Evolutionary conservation across 2,888 invertebrate species (phyloP), one percentile per base, ranked within the genome.

Genomic region (Andricus curvator): DNA sequence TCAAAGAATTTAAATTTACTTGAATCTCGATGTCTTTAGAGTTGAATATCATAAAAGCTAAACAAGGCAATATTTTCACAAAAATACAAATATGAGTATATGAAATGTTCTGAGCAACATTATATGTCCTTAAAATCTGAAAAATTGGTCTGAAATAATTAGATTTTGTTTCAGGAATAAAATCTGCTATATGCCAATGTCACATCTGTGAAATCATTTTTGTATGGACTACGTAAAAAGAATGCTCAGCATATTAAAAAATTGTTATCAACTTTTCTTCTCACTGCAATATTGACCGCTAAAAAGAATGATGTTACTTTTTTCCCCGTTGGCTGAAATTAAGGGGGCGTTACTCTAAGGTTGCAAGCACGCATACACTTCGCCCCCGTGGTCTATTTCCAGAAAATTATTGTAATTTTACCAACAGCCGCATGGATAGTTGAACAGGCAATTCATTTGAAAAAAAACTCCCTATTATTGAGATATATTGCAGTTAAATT

Each of bases 331-430:
- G 25, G 51, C 51, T n/a, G 33, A 74, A 74, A 74, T 74, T 74
- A 74, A 56, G 33, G 74, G 33, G 74, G 74, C 74, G 74, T 74
- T 74, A 37, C 56, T 74, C 74, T 74, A 37, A 74, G 74, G 56
- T 37, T 74, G 56, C 74, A 51, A 74, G 74, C 74, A 74, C 74
- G 74, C 74, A 74, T 74, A 56, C 56, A 74, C 13, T 74, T 74
- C 74, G 74, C 51, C 33, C 74, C 74, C 74, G 51, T 74, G 33
- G 74, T 74, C 56, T 74, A 74, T 74, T 74, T 74, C 51, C 56
- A 56, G 74, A 74, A 74, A 74, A 74, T 74, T 74, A 74, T 74
- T 74, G 74, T 74, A 74, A 74, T 74, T 74, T 74, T 37, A 56
- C 74, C 13, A 74, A n/a, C 56, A 60, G 56, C 60, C 60, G 51